Evolutionary conservation across 2,888 invertebrate genomes (phyloP).

Genomic region (Onchidella celtica): DNA sequence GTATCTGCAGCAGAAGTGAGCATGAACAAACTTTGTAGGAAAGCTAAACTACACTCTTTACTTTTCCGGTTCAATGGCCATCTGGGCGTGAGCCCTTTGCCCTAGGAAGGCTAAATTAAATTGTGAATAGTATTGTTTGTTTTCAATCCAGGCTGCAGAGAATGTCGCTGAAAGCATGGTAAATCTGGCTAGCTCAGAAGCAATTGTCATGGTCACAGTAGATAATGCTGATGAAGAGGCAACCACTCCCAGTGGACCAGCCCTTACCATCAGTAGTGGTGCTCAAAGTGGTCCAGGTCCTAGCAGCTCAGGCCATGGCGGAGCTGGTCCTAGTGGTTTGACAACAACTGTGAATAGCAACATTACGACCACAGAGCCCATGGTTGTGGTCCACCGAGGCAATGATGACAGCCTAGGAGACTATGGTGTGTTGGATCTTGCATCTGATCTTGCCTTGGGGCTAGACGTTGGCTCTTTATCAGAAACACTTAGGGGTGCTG

Average conservation of each 20-base stretch:
- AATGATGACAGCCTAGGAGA: constrained; percentile 53
- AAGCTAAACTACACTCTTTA: too few species aligned
- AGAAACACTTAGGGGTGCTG: constrained; percentile 44
- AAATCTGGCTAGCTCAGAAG: constrained; percentile 83
- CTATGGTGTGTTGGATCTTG: constrained; percentile 52
- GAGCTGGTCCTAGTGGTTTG: constrained; percentile 26
- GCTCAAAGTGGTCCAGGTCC: constrained; percentile 9
- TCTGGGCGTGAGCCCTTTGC: too few species aligned
- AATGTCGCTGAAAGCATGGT: constrained; percentile 92
- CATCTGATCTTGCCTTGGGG: constrained; percentile 46
- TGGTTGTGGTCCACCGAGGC: constrained; percentile 65
- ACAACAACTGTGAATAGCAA: constrained; percentile 27
- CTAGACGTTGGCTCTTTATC: constrained; percentile 49
- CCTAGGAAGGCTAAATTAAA: too few species aligned
- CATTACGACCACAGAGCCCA: constrained; percentile 59
- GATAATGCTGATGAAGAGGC: constrained; percentile 65
- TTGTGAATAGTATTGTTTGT: background rate
- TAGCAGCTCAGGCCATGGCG: constrained; percentile 22
- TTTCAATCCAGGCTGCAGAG: constrained; percentile 87
- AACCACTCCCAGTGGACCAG: constrained; percentile 22
- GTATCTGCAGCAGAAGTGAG: too few species aligned
- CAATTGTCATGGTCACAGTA: constrained; percentile 72
- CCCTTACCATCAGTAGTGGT: constrained; percentile 9
- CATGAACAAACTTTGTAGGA: too few species aligned
- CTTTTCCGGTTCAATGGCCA: too few species aligned